Conservation (phyloP, 2,113 vertebrate genomes). For the Scytalopus superciliaris region DNA sequence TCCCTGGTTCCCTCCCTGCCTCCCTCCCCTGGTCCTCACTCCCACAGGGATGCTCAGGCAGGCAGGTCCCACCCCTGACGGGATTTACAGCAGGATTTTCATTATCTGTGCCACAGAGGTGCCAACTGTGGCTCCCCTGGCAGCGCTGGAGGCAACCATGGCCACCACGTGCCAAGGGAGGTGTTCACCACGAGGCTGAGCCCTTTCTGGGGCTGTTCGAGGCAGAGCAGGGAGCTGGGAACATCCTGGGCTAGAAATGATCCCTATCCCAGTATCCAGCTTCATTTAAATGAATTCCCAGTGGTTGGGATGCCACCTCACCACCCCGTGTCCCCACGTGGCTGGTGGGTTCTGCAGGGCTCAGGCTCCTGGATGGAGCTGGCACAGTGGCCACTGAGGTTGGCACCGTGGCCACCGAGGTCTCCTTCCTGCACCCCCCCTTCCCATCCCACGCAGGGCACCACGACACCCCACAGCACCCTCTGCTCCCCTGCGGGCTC, state of each 20-base stretch:
- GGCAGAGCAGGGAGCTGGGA: not conserved
- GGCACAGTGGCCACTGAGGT: not conserved
- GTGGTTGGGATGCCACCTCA: not conserved
- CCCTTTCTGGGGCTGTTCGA: fast-evolving
- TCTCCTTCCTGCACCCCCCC: fast-evolving
- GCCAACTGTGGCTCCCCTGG: fast-evolving
- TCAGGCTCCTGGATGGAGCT: not conserved
- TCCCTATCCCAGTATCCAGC: not conserved
- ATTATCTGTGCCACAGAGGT: fast-evolving
- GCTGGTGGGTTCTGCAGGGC: not conserved
- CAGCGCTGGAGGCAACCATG: fast-evolving
- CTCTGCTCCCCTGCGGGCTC: not conserved
- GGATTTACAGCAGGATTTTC: not conserved
- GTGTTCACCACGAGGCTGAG: fast-evolving
- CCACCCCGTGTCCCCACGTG: not conserved
- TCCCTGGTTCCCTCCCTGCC: not conserved
- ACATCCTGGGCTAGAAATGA: not conserved
- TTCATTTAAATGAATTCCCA: fast-evolving
- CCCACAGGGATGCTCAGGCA: not conserved
- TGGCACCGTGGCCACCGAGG: not conserved
- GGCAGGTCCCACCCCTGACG: not conserved
- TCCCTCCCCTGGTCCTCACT: not conserved
- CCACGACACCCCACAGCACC: fast-evolving
- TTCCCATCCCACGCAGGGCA: fast-evolving
- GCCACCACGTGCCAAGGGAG: too few species aligned